Base-by-base conservation (phyloP, 2,113 vertebrate species). In the Tringa solitaria region DNA sequence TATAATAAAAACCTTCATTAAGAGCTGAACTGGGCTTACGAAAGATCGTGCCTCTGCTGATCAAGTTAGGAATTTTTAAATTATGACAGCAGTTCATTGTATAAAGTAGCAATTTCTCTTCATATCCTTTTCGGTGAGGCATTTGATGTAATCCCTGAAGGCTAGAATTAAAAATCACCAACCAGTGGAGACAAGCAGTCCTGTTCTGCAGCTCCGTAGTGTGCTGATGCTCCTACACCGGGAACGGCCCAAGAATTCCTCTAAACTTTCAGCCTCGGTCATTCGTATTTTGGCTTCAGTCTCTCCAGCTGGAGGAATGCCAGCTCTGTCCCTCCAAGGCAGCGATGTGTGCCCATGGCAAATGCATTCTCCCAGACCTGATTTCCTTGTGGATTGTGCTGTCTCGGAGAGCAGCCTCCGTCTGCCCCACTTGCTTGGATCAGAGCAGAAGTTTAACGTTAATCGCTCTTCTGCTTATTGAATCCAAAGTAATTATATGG, bases 401-500 rank as follows among this genome's bases (percentile, higher is more conserved):
- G 43, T 72, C 33, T 79, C 95, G 88, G 84, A 93, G 89, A 96
- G 92, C 22, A 87, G 39, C 65, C 64, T 93, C 41, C 54, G 32
- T 23, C 56, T 70, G 48, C n/a, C 16, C 10, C 24, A 64, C 20
- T 65, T 53, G 45, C 51, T 56, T 61, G 64, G 41, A 69, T 28
- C 24, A 28, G 43, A 97, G 59, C 27, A 74, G 51, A 80, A 88
- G 26, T 67, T 92, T 93, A 61, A 72, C 33, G 75, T 48, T 80
- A 95, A 91, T 72, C 35, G 65, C 33, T 89, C 50, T 93, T 59
- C 70, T 84, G 37, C 63, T 63, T 73, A 54, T 37, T 73, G 89
- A 77, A 81, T 73, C 48, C 48, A 60, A 86, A 72, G 14, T 53
- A 91, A 87, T 90, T 91, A 69, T 20, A 46, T 50, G 48, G 50